Evolutionary conservation across 2,888 invertebrate genomes (phyloP), one percentile per base, ranked within the genome.

Genomic region (Leptodirus hochenwartii): DNA sequence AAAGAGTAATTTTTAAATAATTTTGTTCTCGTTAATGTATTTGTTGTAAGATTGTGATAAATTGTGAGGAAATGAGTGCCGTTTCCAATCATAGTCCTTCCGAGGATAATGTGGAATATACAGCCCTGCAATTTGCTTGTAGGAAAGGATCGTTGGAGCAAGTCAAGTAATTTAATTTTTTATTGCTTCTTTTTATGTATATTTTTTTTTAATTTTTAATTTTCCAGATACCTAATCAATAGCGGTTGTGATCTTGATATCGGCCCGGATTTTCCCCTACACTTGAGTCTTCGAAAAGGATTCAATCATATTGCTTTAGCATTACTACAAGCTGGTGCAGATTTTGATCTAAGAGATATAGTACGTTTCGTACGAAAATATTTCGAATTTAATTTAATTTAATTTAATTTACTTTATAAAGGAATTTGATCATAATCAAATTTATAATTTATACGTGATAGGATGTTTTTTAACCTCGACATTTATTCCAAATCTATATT

Each of bases 251-350:
- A 56, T 34, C 36, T 56, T 12, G 54, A 56, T 37, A 36, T 40
- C 25, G 56, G 57, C n/a, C 52, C 54, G 1, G 55, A 56, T 37
- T 51, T 71, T 11, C 64, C 73, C 0, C 49, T 75, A 17, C 69
- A 72, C 44, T 49, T 69, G 41, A 66, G 72, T 5, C 54, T 73
- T 33, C 53, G 60, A 22, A 56, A 67, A 38, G 58, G 60, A 34
- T 61, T 68, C 42, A 50, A 54, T 22, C 49, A 60, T 30, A 63
- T 70, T 33, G 70, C 69, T 2, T 49, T 68, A 37, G 48, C 66
- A 28, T 50, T 75, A 31, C 51, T 75, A 24, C 64, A 68, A 40
- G 61, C 64, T 25, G 69, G 68, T 24, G 68, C 68, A 37, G 61
- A 66, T 43, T 59, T 61, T 41, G 65, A 67, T 43, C 46, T 62